A percentile compares a stretch with the other conserved stretches of the same genome.
Conservation (phyloP, 2,113 vertebrate genomes). For the Nannospalax galili region DNA sequence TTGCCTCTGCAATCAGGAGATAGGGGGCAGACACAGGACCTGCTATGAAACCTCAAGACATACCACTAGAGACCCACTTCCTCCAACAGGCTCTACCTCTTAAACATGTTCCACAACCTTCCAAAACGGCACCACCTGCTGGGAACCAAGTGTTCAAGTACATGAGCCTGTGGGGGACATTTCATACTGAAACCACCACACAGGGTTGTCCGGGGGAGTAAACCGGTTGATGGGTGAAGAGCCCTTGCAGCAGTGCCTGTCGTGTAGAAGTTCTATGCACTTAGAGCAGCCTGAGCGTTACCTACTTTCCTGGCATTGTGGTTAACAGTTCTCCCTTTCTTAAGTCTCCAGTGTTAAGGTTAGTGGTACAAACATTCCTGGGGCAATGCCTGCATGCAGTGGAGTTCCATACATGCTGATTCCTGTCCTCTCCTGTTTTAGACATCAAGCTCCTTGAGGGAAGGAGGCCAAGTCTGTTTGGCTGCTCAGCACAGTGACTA, state of each 20-base stretch:
- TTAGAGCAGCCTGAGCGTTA: background rate
- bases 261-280: fast-evolving
- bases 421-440: background rate
- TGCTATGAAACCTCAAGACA: background rate
- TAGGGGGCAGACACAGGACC: background rate
- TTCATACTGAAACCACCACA: background rate
- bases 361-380: background rate
- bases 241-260: background rate
- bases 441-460: background rate
- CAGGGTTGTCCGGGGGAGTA: background rate
- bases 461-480: too few species aligned
- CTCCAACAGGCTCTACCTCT: background rate
- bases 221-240: too few species aligned
- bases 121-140: background rate
- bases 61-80: background rate
- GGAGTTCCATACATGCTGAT: background rate
- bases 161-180: background rate
- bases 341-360: background rate
- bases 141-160: background rate
- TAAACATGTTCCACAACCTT: background rate
- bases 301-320: background rate
- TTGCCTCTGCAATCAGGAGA: background rate
- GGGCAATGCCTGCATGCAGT: background rate
- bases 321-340: background rate
- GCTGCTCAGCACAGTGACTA: fast-evolving